Percentiles rank a stretch among this genome's conserved stretches.
phyloP scores from a whole-genome alignment of 1,140 invertebrate species.

The Monomorium pharaonis region DNA sequence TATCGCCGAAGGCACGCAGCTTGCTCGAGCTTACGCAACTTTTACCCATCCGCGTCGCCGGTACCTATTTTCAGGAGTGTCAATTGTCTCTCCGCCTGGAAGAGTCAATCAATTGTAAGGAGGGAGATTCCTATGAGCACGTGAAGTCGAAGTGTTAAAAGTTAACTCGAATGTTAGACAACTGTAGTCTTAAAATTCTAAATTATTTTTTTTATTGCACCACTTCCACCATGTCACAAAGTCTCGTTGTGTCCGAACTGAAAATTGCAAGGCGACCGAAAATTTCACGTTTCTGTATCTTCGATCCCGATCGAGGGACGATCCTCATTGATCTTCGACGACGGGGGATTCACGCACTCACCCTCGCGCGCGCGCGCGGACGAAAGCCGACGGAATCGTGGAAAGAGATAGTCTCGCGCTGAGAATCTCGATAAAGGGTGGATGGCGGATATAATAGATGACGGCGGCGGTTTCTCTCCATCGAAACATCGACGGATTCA shows the following conservation, averaged over 20 bases:
- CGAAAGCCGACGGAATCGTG: conserved; percentile 54
- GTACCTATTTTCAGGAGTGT: neutral
- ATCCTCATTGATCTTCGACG: conserved; percentile 29
- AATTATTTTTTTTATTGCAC: neutral
- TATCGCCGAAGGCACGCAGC: conserved; percentile 24
- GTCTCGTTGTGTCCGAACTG: neutral
- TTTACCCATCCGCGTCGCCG: neutral
- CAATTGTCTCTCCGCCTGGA: neutral
- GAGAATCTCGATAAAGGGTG: conserved; percentile 66
- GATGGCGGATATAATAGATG: conserved; percentile 79
- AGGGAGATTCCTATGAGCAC: too few species aligned
- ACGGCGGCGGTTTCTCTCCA: conserved; percentile 68
- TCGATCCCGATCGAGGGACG: conserved; percentile 17
- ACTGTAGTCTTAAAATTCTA: neutral
- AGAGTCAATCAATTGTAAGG: neutral
- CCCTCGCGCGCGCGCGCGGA: conserved; percentile 33
- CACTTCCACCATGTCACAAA: neutral
- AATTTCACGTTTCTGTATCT: conserved; percentile 10
- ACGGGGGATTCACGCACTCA: conserved; percentile 1
- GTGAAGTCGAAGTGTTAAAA: neutral
- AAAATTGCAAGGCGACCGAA: conserved; percentile 12
- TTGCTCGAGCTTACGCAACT: conserved; percentile 4
- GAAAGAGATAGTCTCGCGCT: conserved; percentile 65
- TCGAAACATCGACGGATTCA: conserved; percentile 73
- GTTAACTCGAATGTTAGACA: neutral